Percentiles rank a stretch among this genome's conserved stretches.
Conservation (phyloP, 2,797 vertebrate species). For the Craterocephalus amniculus region DNA sequence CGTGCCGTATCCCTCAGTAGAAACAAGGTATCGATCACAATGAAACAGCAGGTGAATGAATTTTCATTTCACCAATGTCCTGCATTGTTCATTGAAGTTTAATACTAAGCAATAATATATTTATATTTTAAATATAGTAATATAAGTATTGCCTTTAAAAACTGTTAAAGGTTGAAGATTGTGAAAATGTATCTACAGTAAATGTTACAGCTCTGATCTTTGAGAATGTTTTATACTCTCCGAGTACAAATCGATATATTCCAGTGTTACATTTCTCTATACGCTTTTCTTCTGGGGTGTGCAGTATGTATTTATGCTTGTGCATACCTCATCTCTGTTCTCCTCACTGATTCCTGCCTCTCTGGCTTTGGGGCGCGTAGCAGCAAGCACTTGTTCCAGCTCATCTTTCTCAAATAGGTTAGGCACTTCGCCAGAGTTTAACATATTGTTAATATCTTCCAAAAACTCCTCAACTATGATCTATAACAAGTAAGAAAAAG, state of each 20-base stretch:
- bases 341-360: slow-evolving; percentile 86
- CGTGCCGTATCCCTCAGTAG: too few relatives aligned
- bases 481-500: slow-evolving; percentile 55
- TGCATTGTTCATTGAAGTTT: not conserved
- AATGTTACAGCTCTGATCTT: not conserved
- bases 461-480: slow-evolving; percentile 87
- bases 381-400: slow-evolving; percentile 85
- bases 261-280: too few relatives aligned
- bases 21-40: too few relatives aligned
- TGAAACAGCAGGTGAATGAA: not conserved
- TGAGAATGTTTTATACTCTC: not conserved
- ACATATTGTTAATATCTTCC: slow-evolving; percentile 90
- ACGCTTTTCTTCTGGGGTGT: too few relatives aligned
- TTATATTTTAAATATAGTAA: too few relatives aligned
- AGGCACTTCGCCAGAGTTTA: slow-evolving; percentile 88
- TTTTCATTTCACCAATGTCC: not conserved
- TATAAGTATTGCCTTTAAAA: not conserved
- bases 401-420: slow-evolving; percentile 90
- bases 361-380: slow-evolving; percentile 86
- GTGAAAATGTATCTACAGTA: not conserved
- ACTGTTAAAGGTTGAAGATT: not conserved
- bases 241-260: too few relatives aligned
- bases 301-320: not conserved
- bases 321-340: slow-evolving; percentile 87
- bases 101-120: too few relatives aligned